These are phyloP conservation scores for Candidula unifasciata DNA, from an alignment of 2,888 invertebrate genomes.

Conservation along the genomic window DNA sequence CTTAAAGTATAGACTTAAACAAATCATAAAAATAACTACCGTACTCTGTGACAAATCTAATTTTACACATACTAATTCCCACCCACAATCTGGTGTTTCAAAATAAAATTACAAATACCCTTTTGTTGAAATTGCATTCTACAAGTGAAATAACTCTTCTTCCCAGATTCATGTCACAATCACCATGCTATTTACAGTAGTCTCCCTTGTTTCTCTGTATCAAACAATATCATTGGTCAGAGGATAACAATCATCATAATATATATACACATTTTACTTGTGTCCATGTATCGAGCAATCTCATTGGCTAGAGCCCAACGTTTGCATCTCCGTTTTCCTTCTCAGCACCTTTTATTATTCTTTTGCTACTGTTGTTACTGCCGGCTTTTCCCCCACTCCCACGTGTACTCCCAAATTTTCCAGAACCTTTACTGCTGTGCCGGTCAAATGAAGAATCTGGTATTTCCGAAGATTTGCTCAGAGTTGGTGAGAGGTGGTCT, in stretches of 20 bases:
- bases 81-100: too few relatives aligned
- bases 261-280: background rate
- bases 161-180: background rate
- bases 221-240: background rate
- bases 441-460: background rate
- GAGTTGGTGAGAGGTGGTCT: conserved; percentile 64
- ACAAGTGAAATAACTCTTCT: background rate
- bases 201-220: background rate
- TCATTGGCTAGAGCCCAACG: conserved; percentile 56
- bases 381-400: conserved; percentile 9
- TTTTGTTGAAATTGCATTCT: too few relatives aligned
- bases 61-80: too few relatives aligned
- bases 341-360: background rate
- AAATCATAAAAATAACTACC: too few relatives aligned
- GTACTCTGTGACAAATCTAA: too few relatives aligned
- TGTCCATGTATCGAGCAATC: background rate
- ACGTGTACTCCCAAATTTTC: conserved; percentile 14
- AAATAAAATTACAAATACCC: too few relatives aligned
- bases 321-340: conserved; percentile 59
- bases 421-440: conserved; percentile 16
- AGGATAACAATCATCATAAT: background rate
- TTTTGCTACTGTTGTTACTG: conserved; percentile 19
- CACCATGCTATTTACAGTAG: background rate
- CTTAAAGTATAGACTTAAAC: too few relatives aligned
- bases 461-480: background rate